Base-by-base conservation (phyloP, 2,797 vertebrate genomes). In the Gorsachius magnificus region DNA sequence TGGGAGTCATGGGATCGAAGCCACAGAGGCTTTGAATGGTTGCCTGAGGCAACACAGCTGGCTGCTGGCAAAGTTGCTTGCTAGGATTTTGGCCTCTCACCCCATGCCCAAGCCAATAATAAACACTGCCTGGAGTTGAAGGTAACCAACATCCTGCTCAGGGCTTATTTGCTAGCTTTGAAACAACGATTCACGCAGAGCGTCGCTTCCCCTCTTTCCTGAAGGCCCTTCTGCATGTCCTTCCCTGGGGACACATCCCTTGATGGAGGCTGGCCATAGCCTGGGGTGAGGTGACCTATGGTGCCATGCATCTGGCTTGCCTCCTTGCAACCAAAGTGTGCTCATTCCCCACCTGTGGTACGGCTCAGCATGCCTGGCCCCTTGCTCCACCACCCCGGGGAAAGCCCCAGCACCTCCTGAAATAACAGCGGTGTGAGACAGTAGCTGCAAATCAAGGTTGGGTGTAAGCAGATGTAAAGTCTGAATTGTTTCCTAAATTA, bases 1-100 rank as follows among this genome's bases (percentile, higher is more conserved):
- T 4, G 1, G 28, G 29, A 90, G 57, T 65, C 33, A 25, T 17
- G 4, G 63, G 29, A 71, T 65, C 0, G 0, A 51, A 81, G 56
- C 58, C 70, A 45, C 11, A 4, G 38, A 60, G 56, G 14, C 70
- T 84, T 87, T 74, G 46, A 87, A 50, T 33, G 28, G 43, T 81
- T 86, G 81, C 84, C 58, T 83, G 84, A 89, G 65, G 72, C 82
- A 90, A 51, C 43, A 54, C 53, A 83, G 84, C 74, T 94, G 92
- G 66, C 54, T 11, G 13, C 57, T 78, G 75, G 36, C 5, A 13
- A 70, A 87, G 61, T 22, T 83, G 68, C 31, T 31, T 92, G 48
- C 57, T 41, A 29, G 68, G 64, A 63, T 86, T 89, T 78, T 95
- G 78, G 72, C 77, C 51, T 56, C 69, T 54, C 1, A 1, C 29